phyloP scores from a whole-genome alignment of 2,113 vertebrate genomes.

The Rhizomys pruinosus region DNA sequence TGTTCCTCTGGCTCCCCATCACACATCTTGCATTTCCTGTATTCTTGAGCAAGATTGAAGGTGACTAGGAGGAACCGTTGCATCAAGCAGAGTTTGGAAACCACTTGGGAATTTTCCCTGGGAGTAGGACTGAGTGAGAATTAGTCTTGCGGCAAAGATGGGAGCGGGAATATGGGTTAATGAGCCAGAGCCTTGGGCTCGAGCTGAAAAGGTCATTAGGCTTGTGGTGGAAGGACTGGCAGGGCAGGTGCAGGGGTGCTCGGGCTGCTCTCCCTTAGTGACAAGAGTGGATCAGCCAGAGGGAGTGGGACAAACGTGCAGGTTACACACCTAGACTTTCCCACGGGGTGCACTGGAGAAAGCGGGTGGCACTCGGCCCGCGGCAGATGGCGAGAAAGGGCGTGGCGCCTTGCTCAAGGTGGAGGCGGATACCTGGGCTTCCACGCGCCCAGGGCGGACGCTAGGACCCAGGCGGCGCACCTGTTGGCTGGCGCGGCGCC shows the following conservation, averaged over 20 bases:
- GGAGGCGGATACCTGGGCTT: conserved; percentile 28
- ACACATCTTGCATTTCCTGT: neutral
- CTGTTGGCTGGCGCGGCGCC: conserved; percentile 66
- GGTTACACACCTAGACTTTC: neutral
- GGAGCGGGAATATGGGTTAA: too few species aligned
- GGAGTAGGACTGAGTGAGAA: neutral
- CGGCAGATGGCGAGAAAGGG: neutral
- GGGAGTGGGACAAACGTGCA: too few species aligned
- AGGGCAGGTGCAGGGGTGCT: neutral
- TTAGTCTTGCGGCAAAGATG: neutral
- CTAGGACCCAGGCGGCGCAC: conserved; percentile 73
- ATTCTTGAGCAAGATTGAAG: conserved; percentile 37
- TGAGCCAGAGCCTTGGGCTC: neutral
- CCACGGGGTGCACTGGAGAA: neutral
- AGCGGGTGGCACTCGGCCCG: too few species aligned
- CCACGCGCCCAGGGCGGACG: neutral
- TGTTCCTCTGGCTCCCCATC: neutral
- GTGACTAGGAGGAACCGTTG: neutral
- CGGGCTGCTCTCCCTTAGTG: neutral
- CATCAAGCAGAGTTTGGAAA: neutral
- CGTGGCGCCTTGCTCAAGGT: neutral
- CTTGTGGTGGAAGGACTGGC: neutral
- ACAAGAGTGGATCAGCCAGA: neutral
- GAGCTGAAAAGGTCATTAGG: neutral
- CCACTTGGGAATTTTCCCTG: neutral